A percentile compares a stretch with the other conserved stretches of the same genome.
phyloP scores from a whole-genome alignment of 92 coral and sea anemone genomes.

The Zoanthus sansibaricus region DNA sequence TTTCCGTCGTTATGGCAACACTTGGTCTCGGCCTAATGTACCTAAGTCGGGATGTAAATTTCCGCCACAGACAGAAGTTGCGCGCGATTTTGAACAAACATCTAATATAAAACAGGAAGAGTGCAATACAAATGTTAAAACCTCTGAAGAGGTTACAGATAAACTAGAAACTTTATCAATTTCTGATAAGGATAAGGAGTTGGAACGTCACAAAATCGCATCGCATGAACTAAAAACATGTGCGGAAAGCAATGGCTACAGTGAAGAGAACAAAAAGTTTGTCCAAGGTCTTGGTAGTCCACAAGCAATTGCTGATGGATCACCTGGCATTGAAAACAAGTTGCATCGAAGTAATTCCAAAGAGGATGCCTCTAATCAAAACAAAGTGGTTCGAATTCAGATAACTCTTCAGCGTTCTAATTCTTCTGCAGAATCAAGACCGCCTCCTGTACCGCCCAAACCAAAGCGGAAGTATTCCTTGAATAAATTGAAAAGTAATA shows the following conservation, averaged over 20 bases:
- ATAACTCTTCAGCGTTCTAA: conserved; percentile 44
- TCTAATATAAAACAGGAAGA: background rate
- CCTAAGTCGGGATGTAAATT: background rate
- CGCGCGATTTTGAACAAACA: conserved; percentile 15
- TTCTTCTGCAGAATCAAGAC: conserved; percentile 14
- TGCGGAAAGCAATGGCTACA: background rate
- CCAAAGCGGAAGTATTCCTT: background rate
- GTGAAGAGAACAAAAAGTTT: too few relatives aligned
- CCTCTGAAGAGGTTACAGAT: background rate
- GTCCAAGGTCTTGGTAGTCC: background rate
- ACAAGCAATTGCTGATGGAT: background rate
- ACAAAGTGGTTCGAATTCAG: conserved; percentile 32
- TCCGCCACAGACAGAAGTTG: conserved; percentile 14
- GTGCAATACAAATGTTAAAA: background rate
- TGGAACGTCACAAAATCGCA: background rate
- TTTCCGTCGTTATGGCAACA: conserved; percentile 30
- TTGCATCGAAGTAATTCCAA: background rate
- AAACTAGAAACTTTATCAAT: background rate
- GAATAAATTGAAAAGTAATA: background rate
- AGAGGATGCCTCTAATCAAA: background rate
- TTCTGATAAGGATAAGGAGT: background rate
- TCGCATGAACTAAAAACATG: background rate
- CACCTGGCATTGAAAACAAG: background rate
- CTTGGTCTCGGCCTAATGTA: conserved; percentile 4
- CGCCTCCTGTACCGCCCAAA: background rate